Conservation (phyloP, 2,888 invertebrate genomes). For the Xylophagus ater region DNA sequence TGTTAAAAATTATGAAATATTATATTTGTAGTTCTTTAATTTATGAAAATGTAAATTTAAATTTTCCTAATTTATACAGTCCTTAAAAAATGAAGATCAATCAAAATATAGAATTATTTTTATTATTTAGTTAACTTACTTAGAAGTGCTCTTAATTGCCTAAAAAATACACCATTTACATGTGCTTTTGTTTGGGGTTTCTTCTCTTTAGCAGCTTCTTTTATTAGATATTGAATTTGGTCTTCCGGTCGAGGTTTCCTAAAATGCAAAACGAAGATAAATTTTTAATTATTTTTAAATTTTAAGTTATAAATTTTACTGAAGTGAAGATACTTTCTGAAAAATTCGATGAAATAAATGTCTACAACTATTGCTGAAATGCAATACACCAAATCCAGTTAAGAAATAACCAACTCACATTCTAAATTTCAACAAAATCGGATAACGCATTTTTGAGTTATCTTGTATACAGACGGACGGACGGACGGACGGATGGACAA, state of each 20-base stretch:
- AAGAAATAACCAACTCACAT: no score
- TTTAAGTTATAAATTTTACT: no score
- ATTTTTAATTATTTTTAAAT: no score
- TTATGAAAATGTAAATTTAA: neutral
- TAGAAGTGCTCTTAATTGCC: constrained; percentile 55
- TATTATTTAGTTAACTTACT: constrained; percentile 28
- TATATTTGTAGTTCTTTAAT: constrained; percentile 3
- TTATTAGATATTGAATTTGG: constrained; percentile 69
- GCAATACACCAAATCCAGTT: no score
- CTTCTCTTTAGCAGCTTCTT: constrained; percentile 51
- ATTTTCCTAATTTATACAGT: neutral
- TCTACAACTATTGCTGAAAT: no score
- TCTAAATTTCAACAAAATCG: no score
- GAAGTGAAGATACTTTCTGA: no score
- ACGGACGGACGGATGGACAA: no score
- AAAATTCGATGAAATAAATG: no score
- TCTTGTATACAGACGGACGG: no score
- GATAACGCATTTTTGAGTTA: no score
- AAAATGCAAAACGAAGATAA: no score
- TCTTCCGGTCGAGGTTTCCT: constrained; percentile 51
- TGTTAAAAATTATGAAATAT: constrained; percentile 16
- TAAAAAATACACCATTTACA: constrained; percentile 62
- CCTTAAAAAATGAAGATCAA: neutral
- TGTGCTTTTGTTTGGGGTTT: constrained; percentile 57
- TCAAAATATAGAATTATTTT: neutral